phyloP scores from a whole-genome alignment of 2,113 vertebrate genomes.

The Megaceryle torquata region DNA sequence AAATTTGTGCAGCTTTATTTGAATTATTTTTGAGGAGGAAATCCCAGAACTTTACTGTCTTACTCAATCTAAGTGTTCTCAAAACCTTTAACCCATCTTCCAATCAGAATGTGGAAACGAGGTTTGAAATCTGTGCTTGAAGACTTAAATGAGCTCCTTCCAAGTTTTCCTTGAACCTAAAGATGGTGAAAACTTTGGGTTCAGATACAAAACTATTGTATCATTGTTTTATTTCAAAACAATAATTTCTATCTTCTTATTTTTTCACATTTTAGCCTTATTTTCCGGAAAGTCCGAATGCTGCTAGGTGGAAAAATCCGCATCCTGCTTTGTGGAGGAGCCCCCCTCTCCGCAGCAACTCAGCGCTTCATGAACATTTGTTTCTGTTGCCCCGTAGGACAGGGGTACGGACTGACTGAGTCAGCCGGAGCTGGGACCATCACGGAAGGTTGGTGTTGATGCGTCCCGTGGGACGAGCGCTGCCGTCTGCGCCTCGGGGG shows the following conservation, averaged over 20 bases:
- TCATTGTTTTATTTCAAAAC: neutral
- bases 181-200: neutral
- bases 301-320: constrained; percentile 88
- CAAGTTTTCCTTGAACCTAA: neutral
- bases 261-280: constrained; percentile 75
- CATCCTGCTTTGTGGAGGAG: constrained; percentile 89
- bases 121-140: neutral
- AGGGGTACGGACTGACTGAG: constrained; percentile 94
- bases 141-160: neutral
- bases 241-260: neutral
- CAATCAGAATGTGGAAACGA: neutral
- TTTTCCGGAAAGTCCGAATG: constrained; percentile 89
- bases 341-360: constrained; percentile 89
- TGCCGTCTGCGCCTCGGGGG: neutral
- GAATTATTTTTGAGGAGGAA: neutral
- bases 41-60: neutral
- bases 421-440: constrained; percentile 90
- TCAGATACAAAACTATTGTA: neutral
- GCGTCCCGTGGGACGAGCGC: rapidly evolving
- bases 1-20: neutral
- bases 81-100: neutral
- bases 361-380: constrained; percentile 98
- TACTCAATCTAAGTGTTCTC: neutral
- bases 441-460: constrained; percentile 74
- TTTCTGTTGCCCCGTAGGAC: constrained; percentile 93